Base-by-base conservation (phyloP, 1,140 invertebrate species). In the Stegodyphus mimosarum region DNA sequence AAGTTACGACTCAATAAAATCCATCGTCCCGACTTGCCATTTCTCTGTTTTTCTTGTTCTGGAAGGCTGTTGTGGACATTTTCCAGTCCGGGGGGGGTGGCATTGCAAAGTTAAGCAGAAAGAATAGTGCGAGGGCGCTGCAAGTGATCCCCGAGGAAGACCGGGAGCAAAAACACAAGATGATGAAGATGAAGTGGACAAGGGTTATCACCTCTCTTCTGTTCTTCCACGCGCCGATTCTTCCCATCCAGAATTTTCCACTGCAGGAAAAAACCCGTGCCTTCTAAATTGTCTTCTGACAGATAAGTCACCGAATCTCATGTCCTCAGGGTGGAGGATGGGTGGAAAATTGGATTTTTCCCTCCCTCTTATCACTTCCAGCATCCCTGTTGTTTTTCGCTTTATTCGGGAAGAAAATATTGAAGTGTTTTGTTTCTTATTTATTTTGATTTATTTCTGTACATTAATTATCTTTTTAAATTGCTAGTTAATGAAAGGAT, bases 121-220 rank as follows among this genome's bases (percentile, higher is more conserved):
- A 60, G 55, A 74, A 74, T 74, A 60, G 72, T n/a, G 51, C 6
- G 4, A 51, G 51, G 49, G 71, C 48, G 15, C 9, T 15, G 55
- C 15, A 60, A 60, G 15, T 60, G 55, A 60, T 60, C 55, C 15
- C 71, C 71, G 17, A 15, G 17, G 11, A 51, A 69, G 15, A 55
- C 77, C 77, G 10, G 66, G 51, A 80, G 77, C 51, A 60, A 80
- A 77, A 78, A 78, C 64, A 77, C 51, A 17, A 60, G 69, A 71
- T 80, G 77, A 80, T 80, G 77, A 80, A 80, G 77, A 80, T 71
- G 77, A 80, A 80, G 77, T 80, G 77, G 77, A 80, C 77, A 80
- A 71, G 67, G 67, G 77, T 60, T 60, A 60, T 60, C 67, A 51
- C 15, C 77, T 80, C 15, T 51, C 5, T 60, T 60, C 55, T 11